These are phyloP conservation scores for Saccostrea echinata DNA, from an alignment of 1,140 invertebrate species.

Conservation along the genomic window DNA sequence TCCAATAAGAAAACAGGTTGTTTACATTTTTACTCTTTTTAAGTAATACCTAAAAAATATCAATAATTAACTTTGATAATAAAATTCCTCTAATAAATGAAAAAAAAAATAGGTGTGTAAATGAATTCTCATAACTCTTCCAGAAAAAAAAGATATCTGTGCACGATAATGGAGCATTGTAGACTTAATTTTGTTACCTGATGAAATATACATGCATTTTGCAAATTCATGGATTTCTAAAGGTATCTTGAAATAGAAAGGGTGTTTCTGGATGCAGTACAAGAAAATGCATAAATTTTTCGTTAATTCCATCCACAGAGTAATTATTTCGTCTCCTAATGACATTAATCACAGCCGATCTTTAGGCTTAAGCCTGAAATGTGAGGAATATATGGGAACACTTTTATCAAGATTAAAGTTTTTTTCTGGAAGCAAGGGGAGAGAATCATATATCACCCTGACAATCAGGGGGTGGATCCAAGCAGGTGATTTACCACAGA, in stretches of 20 bases:
- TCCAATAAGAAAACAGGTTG: too few relatives aligned
- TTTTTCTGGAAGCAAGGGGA: slow-evolving; percentile 19
- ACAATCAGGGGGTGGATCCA: slow-evolving; percentile 34
- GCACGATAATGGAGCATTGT: too few relatives aligned
- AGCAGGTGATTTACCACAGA: slow-evolving; percentile 17
- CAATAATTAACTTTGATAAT: too few relatives aligned
- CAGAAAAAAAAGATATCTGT: too few relatives aligned
- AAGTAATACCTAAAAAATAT: too few relatives aligned
- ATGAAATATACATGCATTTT: background rate
- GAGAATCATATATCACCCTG: slow-evolving; percentile 31
- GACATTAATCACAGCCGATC: background rate
- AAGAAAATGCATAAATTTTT: background rate
- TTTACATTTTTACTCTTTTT: too few relatives aligned
- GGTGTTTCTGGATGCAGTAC: background rate
- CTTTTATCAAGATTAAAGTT: slow-evolving; percentile 36
- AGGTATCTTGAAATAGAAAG: background rate
- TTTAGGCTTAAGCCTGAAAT: slow-evolving; percentile 28
- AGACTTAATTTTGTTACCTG: background rate
- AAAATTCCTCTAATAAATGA: background rate
- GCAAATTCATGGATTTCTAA: background rate
- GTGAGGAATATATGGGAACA: slow-evolving; percentile 32
- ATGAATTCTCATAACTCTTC: too few relatives aligned
- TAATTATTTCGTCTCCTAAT: slow-evolving; percentile 26
- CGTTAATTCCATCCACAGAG: background rate
- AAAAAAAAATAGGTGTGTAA: background rate